A percentile compares a stretch with the other conserved stretches of the same genome.
phyloP scores from a whole-genome alignment of 2,113 vertebrate genomes.

The Beaufortia kweichowensis region DNA sequence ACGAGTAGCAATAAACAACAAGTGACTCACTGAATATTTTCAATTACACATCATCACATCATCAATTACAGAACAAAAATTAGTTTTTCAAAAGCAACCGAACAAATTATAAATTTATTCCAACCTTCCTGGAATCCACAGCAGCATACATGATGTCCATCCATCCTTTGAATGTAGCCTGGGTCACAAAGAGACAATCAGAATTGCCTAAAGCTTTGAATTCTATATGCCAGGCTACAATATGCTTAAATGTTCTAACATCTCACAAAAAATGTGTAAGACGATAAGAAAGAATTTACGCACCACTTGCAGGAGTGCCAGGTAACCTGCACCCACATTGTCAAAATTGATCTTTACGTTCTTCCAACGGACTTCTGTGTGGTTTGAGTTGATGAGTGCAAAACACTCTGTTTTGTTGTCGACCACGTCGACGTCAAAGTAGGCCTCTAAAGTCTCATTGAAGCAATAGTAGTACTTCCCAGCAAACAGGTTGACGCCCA shows the following conservation, averaged over 20 bases:
- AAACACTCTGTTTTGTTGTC: slow-evolving; percentile 90
- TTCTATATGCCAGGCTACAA: not conserved
- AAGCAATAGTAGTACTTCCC: slow-evolving; percentile 98
- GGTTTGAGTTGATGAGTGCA: slow-evolving; percentile 77
- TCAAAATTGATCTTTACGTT: slow-evolving; percentile 99
- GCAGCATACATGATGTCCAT: slow-evolving; percentile 99
- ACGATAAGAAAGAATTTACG: slow-evolving; percentile 59
- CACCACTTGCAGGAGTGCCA: slow-evolving; percentile 95
- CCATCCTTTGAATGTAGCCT: slow-evolving; percentile 99
- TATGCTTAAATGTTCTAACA: not conserved
- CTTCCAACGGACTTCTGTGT: slow-evolving; percentile 89
- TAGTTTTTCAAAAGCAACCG: not conserved
- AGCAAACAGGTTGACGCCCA: slow-evolving; percentile 98
- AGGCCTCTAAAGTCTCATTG: slow-evolving; percentile 82
- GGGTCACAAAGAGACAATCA: not conserved
- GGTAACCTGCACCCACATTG: slow-evolving; percentile 94
- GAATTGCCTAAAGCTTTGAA: not conserved
- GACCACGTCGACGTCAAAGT: slow-evolving; percentile 73
- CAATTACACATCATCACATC: not conserved
- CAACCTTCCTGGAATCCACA: slow-evolving; percentile 93
- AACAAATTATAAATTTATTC: not conserved
- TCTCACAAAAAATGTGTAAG: not conserved
- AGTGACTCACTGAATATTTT: not conserved
- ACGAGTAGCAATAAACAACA: slow-evolving; percentile 14
- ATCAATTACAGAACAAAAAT: not conserved